phyloP scores from a whole-genome alignment of 35 echinoderm and acorn worm genomes.

The Anneissia japonica region DNA sequence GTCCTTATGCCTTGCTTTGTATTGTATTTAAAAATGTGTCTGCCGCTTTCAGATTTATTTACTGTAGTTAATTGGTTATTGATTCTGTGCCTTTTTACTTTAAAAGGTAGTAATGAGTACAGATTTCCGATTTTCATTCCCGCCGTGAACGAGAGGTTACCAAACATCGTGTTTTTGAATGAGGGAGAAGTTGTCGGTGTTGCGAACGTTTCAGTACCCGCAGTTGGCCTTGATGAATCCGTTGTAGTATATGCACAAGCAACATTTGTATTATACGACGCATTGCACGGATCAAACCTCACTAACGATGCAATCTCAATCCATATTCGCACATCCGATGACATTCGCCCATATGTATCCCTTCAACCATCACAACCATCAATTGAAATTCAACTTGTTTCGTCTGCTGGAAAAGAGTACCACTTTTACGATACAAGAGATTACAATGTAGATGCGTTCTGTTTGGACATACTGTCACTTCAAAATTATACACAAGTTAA shows the following conservation, averaged over 20 bases:
- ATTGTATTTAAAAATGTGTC: no score
- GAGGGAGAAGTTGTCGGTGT: background rate
- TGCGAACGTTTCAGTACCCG: background rate
- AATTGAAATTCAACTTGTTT: background rate
- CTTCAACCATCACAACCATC: background rate
- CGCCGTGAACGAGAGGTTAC: background rate
- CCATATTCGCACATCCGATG: background rate
- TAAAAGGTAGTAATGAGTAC: background rate
- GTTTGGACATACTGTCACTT: background rate
- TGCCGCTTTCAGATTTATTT: no score
- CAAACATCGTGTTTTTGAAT: background rate
- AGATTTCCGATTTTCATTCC: background rate
- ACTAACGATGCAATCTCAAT: background rate
- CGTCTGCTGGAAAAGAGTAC: background rate
- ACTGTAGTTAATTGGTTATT: no score
- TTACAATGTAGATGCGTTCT: background rate
- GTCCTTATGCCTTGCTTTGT: no score
- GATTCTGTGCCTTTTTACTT: no score
- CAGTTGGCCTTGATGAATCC: background rate
- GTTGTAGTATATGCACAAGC: background rate
- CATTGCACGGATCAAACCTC: background rate
- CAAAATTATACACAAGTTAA: background rate
- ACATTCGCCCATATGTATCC: background rate
- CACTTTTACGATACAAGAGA: background rate
- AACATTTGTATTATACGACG: background rate